Percentiles rank a stretch among this genome's conserved stretches.
Evolutionary conservation across 30 jellyfish, hydroid and myxozoan species (phyloP).

Genomic region (Aurelia aurita): DNA sequence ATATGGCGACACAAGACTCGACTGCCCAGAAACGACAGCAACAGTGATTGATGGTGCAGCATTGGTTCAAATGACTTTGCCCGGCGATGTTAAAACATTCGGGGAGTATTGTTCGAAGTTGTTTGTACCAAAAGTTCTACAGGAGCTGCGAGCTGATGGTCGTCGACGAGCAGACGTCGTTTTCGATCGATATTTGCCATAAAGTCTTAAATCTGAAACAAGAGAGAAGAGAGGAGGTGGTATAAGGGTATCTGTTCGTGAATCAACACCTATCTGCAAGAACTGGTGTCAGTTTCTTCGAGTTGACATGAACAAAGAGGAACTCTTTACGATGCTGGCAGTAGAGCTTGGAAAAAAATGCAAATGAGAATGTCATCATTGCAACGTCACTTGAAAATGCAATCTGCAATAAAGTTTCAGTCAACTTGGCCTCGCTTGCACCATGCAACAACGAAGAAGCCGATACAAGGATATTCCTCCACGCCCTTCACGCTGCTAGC

Average conservation of each 20-base stretch:
- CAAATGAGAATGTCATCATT: conserved; percentile 24
- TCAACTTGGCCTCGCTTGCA: conserved; percentile 24
- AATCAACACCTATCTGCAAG: conserved; percentile 9
- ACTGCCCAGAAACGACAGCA: conserved; percentile 45
- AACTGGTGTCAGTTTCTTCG: conserved; percentile 51
- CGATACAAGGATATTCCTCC: no score
- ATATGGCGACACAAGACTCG: conserved; percentile 42
- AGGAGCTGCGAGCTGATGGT: conserved; percentile 30
- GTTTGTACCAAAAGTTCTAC: conserved; percentile 41
- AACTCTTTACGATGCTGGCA: conserved; percentile 55
- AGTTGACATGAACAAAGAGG: conserved; percentile 53
- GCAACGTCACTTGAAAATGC: conserved; percentile 39
- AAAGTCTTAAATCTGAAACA: conserved; percentile 26
- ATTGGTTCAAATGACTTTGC: conserved; percentile 56
- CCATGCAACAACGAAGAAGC: conserved; percentile 56
- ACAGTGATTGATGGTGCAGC: conserved; percentile 68
- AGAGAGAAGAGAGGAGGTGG: conserved; percentile 50
- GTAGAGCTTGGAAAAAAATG: conserved; percentile 40
- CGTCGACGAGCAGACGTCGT: conserved; percentile 62
- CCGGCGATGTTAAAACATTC: conserved; percentile 41
- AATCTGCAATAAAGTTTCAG: conserved; percentile 40
- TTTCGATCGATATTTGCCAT: conserved; percentile 35
- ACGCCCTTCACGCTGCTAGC: conserved; percentile 22
- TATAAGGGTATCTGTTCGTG: conserved; percentile 27
- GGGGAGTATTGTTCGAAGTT: conserved; percentile 52